phyloP scores from a whole-genome alignment of 1,140 invertebrate genomes.

The Cardiocondyla obscurior region DNA sequence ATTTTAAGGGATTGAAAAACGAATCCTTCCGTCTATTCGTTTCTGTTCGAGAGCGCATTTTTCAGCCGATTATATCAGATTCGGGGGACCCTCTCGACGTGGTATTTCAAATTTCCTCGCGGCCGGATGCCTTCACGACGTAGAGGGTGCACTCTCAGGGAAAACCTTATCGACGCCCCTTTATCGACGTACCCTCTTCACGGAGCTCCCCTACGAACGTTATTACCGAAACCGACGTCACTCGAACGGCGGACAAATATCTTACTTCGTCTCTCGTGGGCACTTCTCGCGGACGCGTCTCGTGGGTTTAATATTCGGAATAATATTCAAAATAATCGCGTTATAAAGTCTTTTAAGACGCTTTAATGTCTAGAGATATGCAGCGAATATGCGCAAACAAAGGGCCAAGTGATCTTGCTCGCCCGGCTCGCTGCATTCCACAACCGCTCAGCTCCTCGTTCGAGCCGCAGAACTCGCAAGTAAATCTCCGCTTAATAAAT shows the following conservation, averaged over 20 bases:
- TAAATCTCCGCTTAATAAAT: too few species aligned
- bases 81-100: slow-evolving; percentile 12
- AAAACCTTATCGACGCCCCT: slow-evolving; percentile 47
- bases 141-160: neutral
- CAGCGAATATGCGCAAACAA: too few species aligned
- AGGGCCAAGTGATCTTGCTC: too few species aligned
- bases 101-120: slow-evolving; percentile 48
- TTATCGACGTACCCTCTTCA: neutral
- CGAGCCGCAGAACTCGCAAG: too few species aligned
- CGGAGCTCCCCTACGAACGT: slow-evolving; percentile 6
- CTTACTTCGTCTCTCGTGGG: slow-evolving; percentile 27
- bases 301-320: too few species aligned
- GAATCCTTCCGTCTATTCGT: neutral
- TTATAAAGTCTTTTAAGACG: too few species aligned
- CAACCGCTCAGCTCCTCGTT: too few species aligned
- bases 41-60: slow-evolving; percentile 35
- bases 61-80: slow-evolving; percentile 55
- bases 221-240: slow-evolving; percentile 40
- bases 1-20: neutral
- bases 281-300: too few species aligned
- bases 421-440: too few species aligned
- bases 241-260: slow-evolving; percentile 45
- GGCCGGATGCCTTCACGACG: slow-evolving; percentile 40
- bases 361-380: too few species aligned
- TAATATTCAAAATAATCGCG: too few species aligned